These are phyloP conservation scores for Chlamydotis undulata DNA, from an alignment of 2,113 vertebrate species.

Conservation along the genomic window DNA sequence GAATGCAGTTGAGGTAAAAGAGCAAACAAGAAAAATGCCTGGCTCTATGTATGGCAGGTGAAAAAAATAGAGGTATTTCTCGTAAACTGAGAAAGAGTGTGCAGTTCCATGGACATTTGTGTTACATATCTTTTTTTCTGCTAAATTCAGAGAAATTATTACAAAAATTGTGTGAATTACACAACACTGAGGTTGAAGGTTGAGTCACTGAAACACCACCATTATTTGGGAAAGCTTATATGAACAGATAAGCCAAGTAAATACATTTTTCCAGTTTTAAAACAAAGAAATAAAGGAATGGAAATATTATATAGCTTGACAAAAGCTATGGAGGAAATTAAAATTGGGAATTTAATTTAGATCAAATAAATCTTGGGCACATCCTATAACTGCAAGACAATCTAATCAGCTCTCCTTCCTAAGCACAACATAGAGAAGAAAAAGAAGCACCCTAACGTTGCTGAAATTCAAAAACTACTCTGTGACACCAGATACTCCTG, in stretches of 20 bases:
- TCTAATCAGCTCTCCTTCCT: not conserved
- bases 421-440: not conserved
- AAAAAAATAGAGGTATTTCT: not conserved
- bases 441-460: not conserved
- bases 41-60: not conserved
- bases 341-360: not conserved
- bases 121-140: not conserved
- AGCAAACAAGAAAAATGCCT: not conserved
- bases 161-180: not conserved
- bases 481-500: not conserved
- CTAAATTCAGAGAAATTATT: not conserved
- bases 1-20: not conserved
- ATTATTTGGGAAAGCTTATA: not conserved
- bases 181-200: not conserved
- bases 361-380: not conserved
- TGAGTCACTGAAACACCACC: not conserved
- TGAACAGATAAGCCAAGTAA: not conserved
- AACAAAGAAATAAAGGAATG: not conserved
- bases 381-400: not conserved
- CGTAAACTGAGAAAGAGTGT: not conserved
- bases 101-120: not conserved
- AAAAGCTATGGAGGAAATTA: not conserved
- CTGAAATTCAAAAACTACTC: not conserved
- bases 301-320: not conserved
- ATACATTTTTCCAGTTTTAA: not conserved